Evolutionary conservation across 2,888 invertebrate genomes (phyloP).

Genomic region (Drosophila nigritarsus): DNA sequence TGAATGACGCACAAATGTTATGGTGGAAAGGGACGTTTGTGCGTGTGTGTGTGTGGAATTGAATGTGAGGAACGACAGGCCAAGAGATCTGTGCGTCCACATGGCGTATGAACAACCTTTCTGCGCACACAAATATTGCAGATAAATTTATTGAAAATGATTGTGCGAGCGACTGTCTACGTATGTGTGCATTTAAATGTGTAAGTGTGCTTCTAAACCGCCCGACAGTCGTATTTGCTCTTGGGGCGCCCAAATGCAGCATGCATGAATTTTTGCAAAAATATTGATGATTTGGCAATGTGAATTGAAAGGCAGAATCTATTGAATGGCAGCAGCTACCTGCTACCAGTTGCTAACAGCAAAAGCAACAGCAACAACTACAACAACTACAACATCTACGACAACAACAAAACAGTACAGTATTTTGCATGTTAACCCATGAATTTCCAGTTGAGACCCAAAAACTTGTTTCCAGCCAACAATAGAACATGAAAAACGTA

Average conservation of each 20-base stretch:
- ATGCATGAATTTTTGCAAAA: slow-evolving; percentile 62
- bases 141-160: slow-evolving; percentile 81
- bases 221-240: slow-evolving; percentile 22
- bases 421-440: slow-evolving; percentile 58
- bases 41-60: slow-evolving; percentile 35
- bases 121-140: slow-evolving; percentile 57
- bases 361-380: slow-evolving; percentile 19
- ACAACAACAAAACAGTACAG: slow-evolving; percentile 23
- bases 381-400: slow-evolving; percentile 2
- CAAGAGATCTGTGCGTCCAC: slow-evolving; percentile 45
- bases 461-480: slow-evolving; percentile 38
- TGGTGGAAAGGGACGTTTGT: slow-evolving; percentile 28
- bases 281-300: slow-evolving; percentile 80
- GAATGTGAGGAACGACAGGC: slow-evolving; percentile 42
- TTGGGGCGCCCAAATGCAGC: slow-evolving; percentile 36
- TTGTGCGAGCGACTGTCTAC: slow-evolving; percentile 44
- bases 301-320: slow-evolving; percentile 63
- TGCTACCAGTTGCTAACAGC: slow-evolving; percentile 33
- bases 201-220: slow-evolving; percentile 18
- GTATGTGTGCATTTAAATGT: slow-evolving; percentile 1
- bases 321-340: slow-evolving; percentile 63
- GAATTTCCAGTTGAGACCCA: slow-evolving; percentile 26
- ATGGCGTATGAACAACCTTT: slow-evolving; percentile 54
- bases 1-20: slow-evolving; percentile 45
- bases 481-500: slow-evolving; percentile 73